Evolutionary conservation across 2,113 vertebrate genomes (phyloP).

Genomic region (Apteryx owenii): DNA sequence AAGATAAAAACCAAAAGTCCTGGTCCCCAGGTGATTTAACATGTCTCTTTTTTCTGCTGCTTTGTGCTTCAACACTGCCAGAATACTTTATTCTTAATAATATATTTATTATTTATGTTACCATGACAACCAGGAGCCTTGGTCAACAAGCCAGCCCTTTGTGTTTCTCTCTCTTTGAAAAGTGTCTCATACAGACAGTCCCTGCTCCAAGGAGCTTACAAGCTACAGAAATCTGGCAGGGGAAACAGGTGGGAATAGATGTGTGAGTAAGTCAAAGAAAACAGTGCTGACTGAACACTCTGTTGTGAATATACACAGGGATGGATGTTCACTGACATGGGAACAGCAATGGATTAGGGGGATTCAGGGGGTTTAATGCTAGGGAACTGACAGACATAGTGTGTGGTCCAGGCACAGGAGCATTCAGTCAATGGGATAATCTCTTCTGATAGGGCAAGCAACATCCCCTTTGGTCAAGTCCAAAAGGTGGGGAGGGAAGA

Average conservation of each 20-base stretch:
- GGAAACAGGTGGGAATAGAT: neutral
- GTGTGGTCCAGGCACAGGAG: neutral
- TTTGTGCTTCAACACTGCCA: neutral
- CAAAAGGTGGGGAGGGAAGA: neutral
- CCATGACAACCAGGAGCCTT: neutral
- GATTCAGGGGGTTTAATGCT: neutral
- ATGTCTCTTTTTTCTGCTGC: neutral
- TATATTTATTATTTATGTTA: neutral
- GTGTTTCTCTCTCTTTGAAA: neutral
- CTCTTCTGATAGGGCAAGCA: neutral
- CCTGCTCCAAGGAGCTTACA: neutral
- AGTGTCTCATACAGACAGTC: neutral
- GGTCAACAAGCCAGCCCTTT: neutral
- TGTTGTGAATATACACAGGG: neutral
- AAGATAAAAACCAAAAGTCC: neutral
- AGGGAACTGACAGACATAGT: neutral
- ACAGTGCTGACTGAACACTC: neutral
- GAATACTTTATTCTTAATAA: neutral
- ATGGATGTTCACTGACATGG: neutral
- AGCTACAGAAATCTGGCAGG: neutral
- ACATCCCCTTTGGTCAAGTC: fast-evolving
- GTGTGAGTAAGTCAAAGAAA: neutral
- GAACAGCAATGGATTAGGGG: neutral
- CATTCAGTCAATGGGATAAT: fast-evolving
- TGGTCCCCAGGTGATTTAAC: neutral